Evolutionary conservation across 2,888 invertebrate genomes (phyloP).

Genomic region (Anthophora plumipes): DNA sequence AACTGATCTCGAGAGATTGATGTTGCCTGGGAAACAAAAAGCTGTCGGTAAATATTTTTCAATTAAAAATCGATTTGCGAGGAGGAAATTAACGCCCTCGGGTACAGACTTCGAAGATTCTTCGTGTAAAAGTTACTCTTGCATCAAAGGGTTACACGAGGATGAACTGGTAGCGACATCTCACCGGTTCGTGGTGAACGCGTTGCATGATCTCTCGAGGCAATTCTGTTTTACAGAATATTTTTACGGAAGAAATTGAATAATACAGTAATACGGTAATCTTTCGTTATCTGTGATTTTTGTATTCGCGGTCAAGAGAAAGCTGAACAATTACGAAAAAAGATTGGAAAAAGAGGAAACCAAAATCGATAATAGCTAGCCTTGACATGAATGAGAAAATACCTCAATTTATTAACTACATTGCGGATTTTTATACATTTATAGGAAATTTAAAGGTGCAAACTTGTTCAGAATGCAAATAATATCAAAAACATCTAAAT

Average conservation of each 20-base stretch:
- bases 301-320: too few species aligned
- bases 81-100: background rate
- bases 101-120: background rate
- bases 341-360: too few species aligned
- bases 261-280: background rate
- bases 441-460: too few species aligned
- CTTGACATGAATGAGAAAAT: too few species aligned
- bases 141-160: background rate
- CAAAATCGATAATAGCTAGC: too few species aligned
- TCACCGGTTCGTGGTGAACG: constrained; percentile 8
- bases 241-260: background rate
- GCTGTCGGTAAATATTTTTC: background rate
- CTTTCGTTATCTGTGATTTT: too few species aligned
- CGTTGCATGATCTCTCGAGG: background rate
- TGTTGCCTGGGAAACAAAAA: background rate
- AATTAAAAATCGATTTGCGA: background rate
- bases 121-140: too few species aligned
- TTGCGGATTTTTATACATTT: too few species aligned
- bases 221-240: background rate
- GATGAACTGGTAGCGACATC: constrained; percentile 37
- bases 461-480: too few species aligned
- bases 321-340: too few species aligned
- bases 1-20: constrained; percentile 4
- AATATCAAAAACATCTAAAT: too few species aligned
- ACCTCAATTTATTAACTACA: too few species aligned